phyloP scores from a whole-genome alignment of 53 echinoderm and acorn worm species.

The Holothuria scabra region DNA sequence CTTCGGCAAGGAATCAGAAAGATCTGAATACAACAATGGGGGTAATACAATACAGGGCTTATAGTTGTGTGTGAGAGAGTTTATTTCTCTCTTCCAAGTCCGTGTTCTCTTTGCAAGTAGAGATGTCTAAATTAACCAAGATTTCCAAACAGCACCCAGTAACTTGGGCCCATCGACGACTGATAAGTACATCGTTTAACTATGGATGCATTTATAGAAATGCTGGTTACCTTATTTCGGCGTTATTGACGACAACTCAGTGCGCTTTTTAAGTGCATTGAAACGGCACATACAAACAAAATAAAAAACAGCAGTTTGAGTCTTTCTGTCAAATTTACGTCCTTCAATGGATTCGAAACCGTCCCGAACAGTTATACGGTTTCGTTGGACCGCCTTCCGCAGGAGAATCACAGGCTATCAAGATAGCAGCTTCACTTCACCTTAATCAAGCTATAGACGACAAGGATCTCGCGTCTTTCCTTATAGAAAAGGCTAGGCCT shows the following conservation, averaged over 20 bases:
- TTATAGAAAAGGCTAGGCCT: conserved; percentile 31
- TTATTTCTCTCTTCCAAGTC: no score
- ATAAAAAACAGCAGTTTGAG: no score
- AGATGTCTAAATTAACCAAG: conserved; percentile 26
- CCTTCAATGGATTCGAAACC: conserved; percentile 36
- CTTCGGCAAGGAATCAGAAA: no score
- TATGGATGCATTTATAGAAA: conserved; percentile 14
- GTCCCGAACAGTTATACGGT: conserved; percentile 35
- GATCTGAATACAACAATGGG: no score
- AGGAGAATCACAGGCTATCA: not conserved
- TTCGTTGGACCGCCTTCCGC: no score
- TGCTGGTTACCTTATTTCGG: not conserved
- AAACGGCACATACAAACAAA: no score
- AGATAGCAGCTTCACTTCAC: not conserved
- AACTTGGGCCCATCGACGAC: conserved; percentile 39
- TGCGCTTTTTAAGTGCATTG: no score
- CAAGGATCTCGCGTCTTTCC: conserved; percentile 19
- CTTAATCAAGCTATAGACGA: no score
- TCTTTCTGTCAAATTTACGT: conserved; percentile 22
- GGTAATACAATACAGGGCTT: no score
- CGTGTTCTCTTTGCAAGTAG: not conserved
- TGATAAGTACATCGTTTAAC: conserved; percentile 42
- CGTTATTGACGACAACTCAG: not conserved
- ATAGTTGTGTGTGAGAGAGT: no score
- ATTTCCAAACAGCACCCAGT: conserved; percentile 38